phyloP scores from a whole-genome alignment of 2,113 vertebrate species.

The Cyanistes caeruleus region DNA sequence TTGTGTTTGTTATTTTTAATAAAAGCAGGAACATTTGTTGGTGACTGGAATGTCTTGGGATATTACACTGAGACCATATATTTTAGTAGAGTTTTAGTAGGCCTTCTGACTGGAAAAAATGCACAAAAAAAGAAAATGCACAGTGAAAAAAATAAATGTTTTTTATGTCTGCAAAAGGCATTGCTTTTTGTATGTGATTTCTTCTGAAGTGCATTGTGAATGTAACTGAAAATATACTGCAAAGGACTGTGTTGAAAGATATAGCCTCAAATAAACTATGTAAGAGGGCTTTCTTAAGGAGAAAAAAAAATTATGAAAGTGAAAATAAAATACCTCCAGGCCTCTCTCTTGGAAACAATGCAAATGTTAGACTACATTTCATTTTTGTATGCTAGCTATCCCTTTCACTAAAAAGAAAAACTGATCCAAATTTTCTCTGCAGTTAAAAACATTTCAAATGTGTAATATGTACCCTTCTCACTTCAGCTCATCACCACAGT shows the following conservation, averaged over 20 bases:
- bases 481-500: neutral
- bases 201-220: neutral
- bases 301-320: neutral
- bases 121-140: neutral
- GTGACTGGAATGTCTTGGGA: neutral
- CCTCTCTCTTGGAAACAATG: neutral
- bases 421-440: neutral
- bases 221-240: conserved; percentile 17
- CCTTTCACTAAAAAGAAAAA: neutral
- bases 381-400: neutral
- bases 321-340: conserved; percentile 17
- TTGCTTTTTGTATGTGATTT: conserved; percentile 9
- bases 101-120: conserved; percentile 38
- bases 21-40: conserved; percentile 52
- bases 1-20: conserved; percentile 27
- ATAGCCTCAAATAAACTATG: neutral
- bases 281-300: conserved; percentile 27
- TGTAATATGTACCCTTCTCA: neutral
- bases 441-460: neutral
- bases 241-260: conserved; percentile 19
- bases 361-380: neutral
- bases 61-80: conserved; percentile 29
- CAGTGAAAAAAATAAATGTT: neutral
- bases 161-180: conserved; percentile 43
- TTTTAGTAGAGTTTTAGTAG: conserved; percentile 49